Evolutionary conservation across 2,113 vertebrate species (phyloP).

Genomic region (Rhea americana): DNA sequence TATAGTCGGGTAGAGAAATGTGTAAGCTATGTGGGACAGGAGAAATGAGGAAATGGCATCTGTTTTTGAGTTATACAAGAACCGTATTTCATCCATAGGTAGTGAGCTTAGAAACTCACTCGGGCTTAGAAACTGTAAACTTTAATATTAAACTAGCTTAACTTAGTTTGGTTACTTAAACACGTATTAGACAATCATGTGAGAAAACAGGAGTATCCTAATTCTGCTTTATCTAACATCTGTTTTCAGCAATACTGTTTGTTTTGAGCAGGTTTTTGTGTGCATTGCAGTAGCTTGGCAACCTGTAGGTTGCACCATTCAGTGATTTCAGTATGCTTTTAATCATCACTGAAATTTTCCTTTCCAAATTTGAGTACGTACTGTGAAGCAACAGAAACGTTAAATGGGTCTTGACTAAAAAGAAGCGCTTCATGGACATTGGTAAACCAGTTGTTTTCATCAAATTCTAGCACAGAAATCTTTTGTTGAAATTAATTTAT

Average conservation of each 20-base stretch:
- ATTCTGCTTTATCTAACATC: conserved; percentile 60
- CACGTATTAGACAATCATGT: background rate
- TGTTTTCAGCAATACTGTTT: conserved; percentile 62
- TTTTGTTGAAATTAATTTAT: background rate
- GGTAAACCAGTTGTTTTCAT: background rate
- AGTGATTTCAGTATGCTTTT: conserved; percentile 35
- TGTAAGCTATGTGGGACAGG: background rate
- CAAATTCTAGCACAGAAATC: background rate
- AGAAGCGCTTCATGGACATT: background rate
- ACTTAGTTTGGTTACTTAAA: conserved; percentile 10
- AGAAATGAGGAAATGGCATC: background rate
- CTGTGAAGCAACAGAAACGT: background rate
- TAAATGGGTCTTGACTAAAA: background rate
- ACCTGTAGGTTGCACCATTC: conserved; percentile 48
- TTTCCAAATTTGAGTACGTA: conserved; percentile 55
- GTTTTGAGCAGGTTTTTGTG: conserved; percentile 66
- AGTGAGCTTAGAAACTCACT: too few relatives aligned
- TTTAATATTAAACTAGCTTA: background rate
- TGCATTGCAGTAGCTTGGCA: conserved; percentile 60
- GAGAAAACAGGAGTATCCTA: conserved; percentile 30
- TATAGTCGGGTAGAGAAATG: background rate
- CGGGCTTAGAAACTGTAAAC: background rate
- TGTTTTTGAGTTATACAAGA: background rate
- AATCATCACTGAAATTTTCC: conserved; percentile 45
- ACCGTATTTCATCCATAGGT: background rate